Percentiles rank a stretch among this genome's conserved stretches.
phyloP scores from a whole-genome alignment of 2,797 vertebrate genomes.

The Enteromius viviparus region DNA sequence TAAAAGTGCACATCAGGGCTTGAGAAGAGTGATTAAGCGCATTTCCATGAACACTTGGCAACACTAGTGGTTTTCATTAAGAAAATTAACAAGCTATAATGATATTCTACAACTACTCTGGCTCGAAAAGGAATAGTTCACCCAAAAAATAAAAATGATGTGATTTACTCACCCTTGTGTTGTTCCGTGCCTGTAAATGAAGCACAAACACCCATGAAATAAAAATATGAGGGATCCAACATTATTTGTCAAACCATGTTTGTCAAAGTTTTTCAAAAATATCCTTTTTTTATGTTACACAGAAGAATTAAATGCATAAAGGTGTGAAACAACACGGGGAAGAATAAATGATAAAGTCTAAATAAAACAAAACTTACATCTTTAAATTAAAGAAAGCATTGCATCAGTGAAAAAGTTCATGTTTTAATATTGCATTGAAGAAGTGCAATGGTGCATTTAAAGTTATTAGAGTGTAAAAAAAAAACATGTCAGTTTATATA shows the following conservation, averaged over 20 bases:
- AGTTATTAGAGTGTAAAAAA: too few relatives aligned
- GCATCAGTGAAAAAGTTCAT: neutral
- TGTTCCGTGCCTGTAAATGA: neutral
- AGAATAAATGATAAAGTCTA: too few relatives aligned
- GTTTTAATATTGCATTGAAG: too few relatives aligned
- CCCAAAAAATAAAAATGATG: neutral
- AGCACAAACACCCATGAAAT: neutral
- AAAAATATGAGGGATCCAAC: neutral
- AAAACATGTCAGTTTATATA: too few relatives aligned
- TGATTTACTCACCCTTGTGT: neutral
- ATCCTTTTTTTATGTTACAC: neutral
- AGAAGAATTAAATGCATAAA: neutral
- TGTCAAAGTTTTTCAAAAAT: neutral
- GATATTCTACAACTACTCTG: neutral
- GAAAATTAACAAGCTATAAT: neutral
- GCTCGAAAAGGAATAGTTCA: neutral
- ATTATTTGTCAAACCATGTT: neutral
- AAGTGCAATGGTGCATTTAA: too few relatives aligned
- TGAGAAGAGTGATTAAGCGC: neutral
- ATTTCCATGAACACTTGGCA: neutral
- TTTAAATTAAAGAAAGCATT: neutral
- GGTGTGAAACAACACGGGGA: neutral
- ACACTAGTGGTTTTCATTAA: neutral
- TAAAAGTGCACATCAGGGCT: slow-evolving; percentile 8
- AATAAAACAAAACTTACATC: too few relatives aligned